Conservation (phyloP, 2,888 invertebrate species). For the Metacarcinus magister region DNA sequence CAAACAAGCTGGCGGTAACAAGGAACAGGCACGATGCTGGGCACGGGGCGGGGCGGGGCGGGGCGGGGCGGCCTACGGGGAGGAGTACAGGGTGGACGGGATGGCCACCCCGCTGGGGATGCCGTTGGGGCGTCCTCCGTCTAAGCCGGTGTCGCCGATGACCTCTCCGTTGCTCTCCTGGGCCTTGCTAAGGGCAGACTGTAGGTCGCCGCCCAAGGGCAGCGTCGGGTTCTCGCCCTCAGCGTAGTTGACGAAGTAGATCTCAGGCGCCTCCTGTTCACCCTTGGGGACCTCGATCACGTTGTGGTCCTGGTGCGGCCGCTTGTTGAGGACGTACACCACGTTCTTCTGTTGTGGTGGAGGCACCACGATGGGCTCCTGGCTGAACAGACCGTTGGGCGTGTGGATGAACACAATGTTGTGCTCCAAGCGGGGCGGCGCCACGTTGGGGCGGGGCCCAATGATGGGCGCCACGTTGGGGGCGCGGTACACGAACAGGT, state of each 20-base stretch:
- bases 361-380: constrained; percentile 63
- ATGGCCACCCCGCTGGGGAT: not conserved
- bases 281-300: constrained; percentile 68
- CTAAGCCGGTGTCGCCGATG: constrained; percentile 40
- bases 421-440: constrained; percentile 53
- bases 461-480: constrained; percentile 49
- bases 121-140: not conserved
- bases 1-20: constrained; percentile 11
- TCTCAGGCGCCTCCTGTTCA: constrained; percentile 65
- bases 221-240: constrained; percentile 80
- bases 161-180: constrained; percentile 53
- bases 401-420: constrained; percentile 69
- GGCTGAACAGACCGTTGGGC: constrained; percentile 26
- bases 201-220: constrained; percentile 73
- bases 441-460: constrained; percentile 61
- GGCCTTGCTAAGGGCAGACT: constrained; percentile 64
- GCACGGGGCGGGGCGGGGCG: not conserved
- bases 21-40: not conserved
- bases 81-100: constrained; percentile 33
- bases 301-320: constrained; percentile 61
- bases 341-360: constrained; percentile 68
- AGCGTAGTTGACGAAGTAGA: constrained; percentile 77
- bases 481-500: constrained; percentile 67
- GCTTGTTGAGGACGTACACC: constrained; percentile 72
- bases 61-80: not conserved